Conservation (phyloP, 1,140 invertebrate species). For the Sinonovacula constricta region DNA sequence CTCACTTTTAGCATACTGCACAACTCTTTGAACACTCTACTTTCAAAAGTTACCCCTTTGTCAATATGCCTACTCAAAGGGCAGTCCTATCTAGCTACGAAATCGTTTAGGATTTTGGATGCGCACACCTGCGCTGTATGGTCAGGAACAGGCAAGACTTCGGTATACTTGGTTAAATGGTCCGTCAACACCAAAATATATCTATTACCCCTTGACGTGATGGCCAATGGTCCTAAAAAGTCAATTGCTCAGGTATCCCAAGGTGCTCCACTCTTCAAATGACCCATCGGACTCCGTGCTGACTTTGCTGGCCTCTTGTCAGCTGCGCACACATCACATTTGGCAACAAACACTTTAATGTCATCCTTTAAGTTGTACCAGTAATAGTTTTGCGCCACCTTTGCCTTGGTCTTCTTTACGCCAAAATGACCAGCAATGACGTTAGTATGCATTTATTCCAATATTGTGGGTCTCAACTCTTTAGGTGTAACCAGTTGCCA, state of each 20-base stretch:
- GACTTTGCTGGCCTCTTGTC: background rate
- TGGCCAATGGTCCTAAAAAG: background rate
- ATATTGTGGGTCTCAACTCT: background rate
- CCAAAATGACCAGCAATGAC: background rate
- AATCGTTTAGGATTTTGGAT: background rate
- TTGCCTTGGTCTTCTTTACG: background rate
- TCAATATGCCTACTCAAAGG: background rate
- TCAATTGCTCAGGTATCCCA: background rate
- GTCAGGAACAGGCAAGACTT: conserved; percentile 1
- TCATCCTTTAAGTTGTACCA: too few species aligned
- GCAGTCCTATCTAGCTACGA: conserved; percentile 1
- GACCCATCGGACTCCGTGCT: background rate
- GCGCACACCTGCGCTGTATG: background rate
- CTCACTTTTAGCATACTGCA: conserved; percentile 26
- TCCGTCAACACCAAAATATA: background rate
- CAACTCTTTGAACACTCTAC: conserved; percentile 25
- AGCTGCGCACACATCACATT: background rate
- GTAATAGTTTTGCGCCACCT: background rate
- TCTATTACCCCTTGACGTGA: background rate
- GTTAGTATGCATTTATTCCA: background rate
- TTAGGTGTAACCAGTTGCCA: background rate
- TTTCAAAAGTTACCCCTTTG: background rate
- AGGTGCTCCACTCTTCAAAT: background rate
- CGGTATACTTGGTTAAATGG: background rate
- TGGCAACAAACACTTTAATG: background rate